These are phyloP conservation scores for Minunthozetes semirufus DNA, from an alignment of 2,888 invertebrate genomes.

Conservation along the genomic window DNA sequence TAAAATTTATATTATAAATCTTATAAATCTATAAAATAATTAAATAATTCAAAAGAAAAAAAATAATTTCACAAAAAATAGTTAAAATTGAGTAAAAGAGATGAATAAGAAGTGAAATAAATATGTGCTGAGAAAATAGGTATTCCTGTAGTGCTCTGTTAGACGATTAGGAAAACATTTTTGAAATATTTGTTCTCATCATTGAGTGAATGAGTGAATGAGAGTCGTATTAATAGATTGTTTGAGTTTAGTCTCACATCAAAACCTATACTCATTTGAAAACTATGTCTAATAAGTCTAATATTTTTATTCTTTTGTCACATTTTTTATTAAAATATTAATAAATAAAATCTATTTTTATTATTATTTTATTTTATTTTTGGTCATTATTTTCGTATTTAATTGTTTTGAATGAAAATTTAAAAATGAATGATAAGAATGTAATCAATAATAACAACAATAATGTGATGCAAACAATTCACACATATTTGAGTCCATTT, in stretches of 20 bases:
- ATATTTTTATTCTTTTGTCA: background rate
- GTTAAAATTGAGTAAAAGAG: too few species aligned
- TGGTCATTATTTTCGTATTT: background rate
- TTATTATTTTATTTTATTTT: background rate
- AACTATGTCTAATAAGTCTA: background rate
- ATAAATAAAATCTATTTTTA: background rate
- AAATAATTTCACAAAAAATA: too few species aligned
- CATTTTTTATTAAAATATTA: slow-evolving; percentile 1
- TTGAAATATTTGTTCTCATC: background rate
- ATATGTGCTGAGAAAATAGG: too few species aligned
- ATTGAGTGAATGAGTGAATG: background rate
- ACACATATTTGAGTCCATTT: background rate
- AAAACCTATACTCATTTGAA: too few species aligned
- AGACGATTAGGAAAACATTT: background rate
- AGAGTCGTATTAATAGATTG: background rate
- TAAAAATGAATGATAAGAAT: background rate
- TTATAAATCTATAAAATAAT: too few species aligned
- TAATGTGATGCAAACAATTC: background rate
- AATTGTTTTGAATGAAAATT: background rate
- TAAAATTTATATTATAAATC: too few species aligned
- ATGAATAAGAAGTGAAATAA: too few species aligned
- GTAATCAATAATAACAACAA: background rate
- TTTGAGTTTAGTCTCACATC: background rate
- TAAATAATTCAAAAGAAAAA: too few species aligned
- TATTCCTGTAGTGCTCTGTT: too few species aligned